Evolutionary conservation across 1,140 invertebrate species (phyloP), one percentile per base, ranked within the genome.

Genomic region (Metopolophium dirhodum): DNA sequence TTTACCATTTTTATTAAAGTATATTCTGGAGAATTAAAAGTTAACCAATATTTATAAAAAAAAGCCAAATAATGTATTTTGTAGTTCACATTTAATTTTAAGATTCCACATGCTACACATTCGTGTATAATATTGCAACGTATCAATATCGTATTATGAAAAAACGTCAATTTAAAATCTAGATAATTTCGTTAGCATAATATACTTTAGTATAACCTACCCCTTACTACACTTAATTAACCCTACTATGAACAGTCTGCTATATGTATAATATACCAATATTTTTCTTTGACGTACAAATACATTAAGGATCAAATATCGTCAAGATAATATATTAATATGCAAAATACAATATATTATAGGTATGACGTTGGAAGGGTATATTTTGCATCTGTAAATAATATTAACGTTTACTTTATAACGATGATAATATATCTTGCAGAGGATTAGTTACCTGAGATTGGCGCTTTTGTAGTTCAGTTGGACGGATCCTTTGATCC

Each of bases 401-500:
- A 37, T 41, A 83, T 23, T 41, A 41, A 23, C 22, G 35, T 37
- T 41, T 83, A 83, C 0, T 37, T 83, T 85, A 41, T 85, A 85
- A 22, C 8, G 20, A 41, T 41, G 8, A 41, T 83, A 83, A 2
- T 8, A 41, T 96, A n/a, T 57, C 23, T 61, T 4, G 61, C 3
- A n/a, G 30, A 1, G 14, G 61, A 77, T 77, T 77, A 30, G 4
- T 86, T 57, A 86, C 91, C 91, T 93, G 35, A 83, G 91, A 20
- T 85, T 93, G 22, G 77, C 2, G 37, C 47, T 95, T 94, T 96
- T 95, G 94, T 96, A 95, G 94, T 95, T 95, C 85, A 95, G 95
- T 95, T 96, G 95, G 93, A 96, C 95, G 61, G 95, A 95, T 94
- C 95, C 95, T 91, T 94, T 95, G 94, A 95, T 95, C 96, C 96